Evolutionary conservation across 2,797 vertebrate genomes (phyloP).

Genomic region (Aselliscus stoliczkanus): DNA sequence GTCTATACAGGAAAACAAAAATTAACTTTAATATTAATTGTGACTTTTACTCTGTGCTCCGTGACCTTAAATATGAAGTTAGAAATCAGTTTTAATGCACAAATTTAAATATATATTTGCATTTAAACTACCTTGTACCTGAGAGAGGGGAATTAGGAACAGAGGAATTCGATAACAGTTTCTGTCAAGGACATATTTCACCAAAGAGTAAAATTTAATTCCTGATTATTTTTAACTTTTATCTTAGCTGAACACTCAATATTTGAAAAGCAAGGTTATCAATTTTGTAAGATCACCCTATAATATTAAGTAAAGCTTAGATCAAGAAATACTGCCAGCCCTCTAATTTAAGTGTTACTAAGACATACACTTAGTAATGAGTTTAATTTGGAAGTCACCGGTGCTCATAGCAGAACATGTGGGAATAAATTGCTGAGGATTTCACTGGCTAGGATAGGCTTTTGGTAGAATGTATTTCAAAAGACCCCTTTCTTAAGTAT

Average conservation of each 20-base stretch:
- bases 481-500: background rate
- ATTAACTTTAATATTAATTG: background rate
- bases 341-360: background rate
- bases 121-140: background rate
- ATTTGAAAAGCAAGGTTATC: background rate
- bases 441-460: background rate
- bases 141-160: background rate
- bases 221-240: background rate
- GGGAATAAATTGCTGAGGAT: background rate
- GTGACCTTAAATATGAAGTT: background rate
- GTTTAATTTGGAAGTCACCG: background rate
- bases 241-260: background rate
- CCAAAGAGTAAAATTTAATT: background rate
- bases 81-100: constrained; percentile 5
- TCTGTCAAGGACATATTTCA: background rate
- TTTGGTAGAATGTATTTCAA: background rate
- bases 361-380: background rate
- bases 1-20: background rate
- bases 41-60: background rate
- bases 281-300: background rate
- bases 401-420: background rate
- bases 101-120: background rate
- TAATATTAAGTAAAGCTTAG: background rate
- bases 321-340: background rate
- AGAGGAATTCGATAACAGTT: background rate